A percentile compares a stretch with the other conserved stretches of the same genome.
These are phyloP conservation scores for Diachrysia chrysitis DNA, from an alignment of 2,888 invertebrate genomes.

Conservation along the genomic window DNA sequence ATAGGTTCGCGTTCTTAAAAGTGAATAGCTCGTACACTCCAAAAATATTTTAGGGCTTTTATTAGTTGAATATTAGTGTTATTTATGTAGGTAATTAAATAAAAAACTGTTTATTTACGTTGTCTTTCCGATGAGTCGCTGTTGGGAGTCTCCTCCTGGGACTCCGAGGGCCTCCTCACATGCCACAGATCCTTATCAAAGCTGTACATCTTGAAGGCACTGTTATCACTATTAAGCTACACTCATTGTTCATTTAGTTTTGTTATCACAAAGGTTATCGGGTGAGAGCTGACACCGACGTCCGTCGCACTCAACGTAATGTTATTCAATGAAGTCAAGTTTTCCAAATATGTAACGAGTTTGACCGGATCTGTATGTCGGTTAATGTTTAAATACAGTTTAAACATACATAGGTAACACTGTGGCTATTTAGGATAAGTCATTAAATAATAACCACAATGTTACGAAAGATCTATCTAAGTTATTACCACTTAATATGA, in stretches of 20 bases:
- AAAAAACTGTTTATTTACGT: slow-evolving; percentile 60
- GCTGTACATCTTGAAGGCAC: slow-evolving; percentile 78
- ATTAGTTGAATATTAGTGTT: not conserved
- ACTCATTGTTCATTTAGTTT: slow-evolving; percentile 36
- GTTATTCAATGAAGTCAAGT: slow-evolving; percentile 43
- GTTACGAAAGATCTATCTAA: not conserved
- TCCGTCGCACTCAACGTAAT: slow-evolving; percentile 32
- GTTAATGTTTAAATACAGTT: slow-evolving; percentile 11
- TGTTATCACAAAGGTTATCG: slow-evolving; percentile 53
- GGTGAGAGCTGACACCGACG: slow-evolving; percentile 40
- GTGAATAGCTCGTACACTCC: no score
- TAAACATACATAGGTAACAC: not conserved
- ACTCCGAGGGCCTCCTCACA: slow-evolving; percentile 76
- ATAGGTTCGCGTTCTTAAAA: not conserved
- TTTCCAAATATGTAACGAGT: slow-evolving; percentile 40
- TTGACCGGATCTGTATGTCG: slow-evolving; percentile 27
- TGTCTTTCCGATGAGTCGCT: slow-evolving; percentile 59
- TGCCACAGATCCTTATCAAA: slow-evolving; percentile 87
- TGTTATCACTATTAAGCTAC: slow-evolving; percentile 34
- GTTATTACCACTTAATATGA: not conserved
- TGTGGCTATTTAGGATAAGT: not conserved
- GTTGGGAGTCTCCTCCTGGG: slow-evolving; percentile 60
- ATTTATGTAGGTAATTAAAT: not conserved
- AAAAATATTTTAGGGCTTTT: no score
- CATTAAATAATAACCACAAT: not conserved